Evolutionary conservation across 2,113 vertebrate species (phyloP).

Genomic region (Paralichthys olivaceus): DNA sequence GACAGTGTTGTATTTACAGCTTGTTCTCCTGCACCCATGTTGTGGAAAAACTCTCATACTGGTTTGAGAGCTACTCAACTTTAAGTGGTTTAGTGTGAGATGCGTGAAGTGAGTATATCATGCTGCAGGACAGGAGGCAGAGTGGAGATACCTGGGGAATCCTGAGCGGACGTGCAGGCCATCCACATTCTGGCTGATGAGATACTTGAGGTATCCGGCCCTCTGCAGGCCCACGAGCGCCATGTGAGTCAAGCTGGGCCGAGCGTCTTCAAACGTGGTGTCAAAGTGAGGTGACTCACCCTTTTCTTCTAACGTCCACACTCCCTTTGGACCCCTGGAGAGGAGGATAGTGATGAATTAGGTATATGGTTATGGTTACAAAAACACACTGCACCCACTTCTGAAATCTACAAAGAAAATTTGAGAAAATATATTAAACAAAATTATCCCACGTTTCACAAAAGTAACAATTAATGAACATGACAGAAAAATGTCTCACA

Average conservation of each 20-base stretch:
- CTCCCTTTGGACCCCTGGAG: constrained; percentile 94
- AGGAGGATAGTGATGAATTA: background rate
- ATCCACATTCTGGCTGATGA: constrained; percentile 98
- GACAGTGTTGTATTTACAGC: too few relatives aligned
- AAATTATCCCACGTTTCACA: background rate
- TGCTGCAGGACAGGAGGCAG: constrained; percentile 1
- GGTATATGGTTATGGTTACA: background rate
- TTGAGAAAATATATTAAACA: background rate
- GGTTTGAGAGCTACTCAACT: background rate
- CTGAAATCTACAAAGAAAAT: background rate
- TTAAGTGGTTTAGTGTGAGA: background rate
- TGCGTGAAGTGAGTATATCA: background rate
- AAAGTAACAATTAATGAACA: background rate
- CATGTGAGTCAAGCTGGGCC: constrained; percentile 93
- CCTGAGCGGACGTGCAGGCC: constrained; percentile 95
- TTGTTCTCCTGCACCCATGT: too few relatives aligned
- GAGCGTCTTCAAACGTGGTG: constrained; percentile 94
- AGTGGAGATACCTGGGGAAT: constrained; percentile 89
- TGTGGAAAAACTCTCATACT: too few relatives aligned
- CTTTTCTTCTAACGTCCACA: constrained; percentile 95
- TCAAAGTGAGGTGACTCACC: constrained; percentile 93
- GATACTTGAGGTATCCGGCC: constrained; percentile 90
- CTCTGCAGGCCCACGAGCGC: constrained; percentile 91
- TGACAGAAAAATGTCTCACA: background rate
- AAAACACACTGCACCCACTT: background rate